These are phyloP conservation scores for Harmothoe impar DNA, from an alignment of 2,888 invertebrate species.

Conservation along the genomic window DNA sequence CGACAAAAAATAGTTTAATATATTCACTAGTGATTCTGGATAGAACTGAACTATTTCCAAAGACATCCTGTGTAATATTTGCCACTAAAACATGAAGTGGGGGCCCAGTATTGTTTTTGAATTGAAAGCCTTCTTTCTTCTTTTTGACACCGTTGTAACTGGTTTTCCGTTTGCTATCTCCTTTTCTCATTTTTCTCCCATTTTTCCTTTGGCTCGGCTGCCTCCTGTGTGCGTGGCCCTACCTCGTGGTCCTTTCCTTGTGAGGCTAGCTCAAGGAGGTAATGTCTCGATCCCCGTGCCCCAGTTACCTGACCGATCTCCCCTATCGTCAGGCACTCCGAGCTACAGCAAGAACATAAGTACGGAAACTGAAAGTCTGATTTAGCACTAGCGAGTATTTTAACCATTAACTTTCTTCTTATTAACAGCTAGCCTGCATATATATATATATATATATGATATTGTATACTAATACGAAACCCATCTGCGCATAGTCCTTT, in stretches of 20 bases:
- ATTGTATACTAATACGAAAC: constrained; percentile 36
- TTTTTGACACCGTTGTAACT: background rate
- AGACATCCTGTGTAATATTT: too few relatives aligned
- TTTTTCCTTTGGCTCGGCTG: background rate
- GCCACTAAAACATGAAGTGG: background rate
- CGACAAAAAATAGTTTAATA: too few relatives aligned
- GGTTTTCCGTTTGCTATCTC: background rate
- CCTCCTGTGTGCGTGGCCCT: background rate
- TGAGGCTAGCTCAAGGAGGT: constrained; percentile 28
- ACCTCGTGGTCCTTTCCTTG: constrained; percentile 27
- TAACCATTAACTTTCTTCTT: constrained; percentile 26
- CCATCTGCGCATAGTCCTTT: background rate
- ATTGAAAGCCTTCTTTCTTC: background rate
- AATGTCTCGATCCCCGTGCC: constrained; percentile 56
- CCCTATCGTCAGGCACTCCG: constrained; percentile 51
- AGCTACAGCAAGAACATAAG: constrained; percentile 56
- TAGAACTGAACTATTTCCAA: too few relatives aligned
- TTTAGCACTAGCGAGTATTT: background rate
- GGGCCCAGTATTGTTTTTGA: background rate
- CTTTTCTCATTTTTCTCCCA: constrained; percentile 27
- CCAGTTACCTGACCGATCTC: constrained; percentile 56
- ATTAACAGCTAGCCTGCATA: constrained; percentile 52
- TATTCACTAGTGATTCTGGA: too few relatives aligned
- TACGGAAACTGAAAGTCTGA: constrained; percentile 14
- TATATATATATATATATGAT: constrained; percentile 20